Base-by-base conservation (phyloP, 2,888 invertebrate genomes). In the Pandemis corylana region DNA sequence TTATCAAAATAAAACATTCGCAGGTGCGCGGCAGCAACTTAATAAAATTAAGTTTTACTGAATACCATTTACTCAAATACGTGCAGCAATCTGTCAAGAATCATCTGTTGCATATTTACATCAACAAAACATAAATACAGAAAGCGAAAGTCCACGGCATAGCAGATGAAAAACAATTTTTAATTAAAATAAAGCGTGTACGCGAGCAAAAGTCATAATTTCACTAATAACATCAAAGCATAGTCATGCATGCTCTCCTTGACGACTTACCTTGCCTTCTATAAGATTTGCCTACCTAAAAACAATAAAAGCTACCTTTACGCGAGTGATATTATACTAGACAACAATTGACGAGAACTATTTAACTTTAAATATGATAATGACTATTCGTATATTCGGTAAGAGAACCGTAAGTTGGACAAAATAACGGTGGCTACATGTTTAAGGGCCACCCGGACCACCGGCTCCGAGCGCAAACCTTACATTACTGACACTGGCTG, bases 301-400 rank as follows among this genome's bases (percentile, higher is more conserved):
- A 87, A 87, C 83, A 85, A 85, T 78, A 69, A 83, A 77, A 77
- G 78, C 80, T 77, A 79, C 80, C 81, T 87, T 84, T 79, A 79
- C 78, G 82, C 79, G 87, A 84, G 84, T 80, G 83, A 85, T 87
- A 87, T 80, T 75, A 83, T 87, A 90, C 89, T 88, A 82, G 78
- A 88, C 85, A 89, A 90, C 87, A 92, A 93, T 93, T 93, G 92
- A 93, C 90, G 86, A 84, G 77, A 82, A 87, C 83, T 81, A 80
- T 83, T 82, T 77, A 82, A 86, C 83, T 86, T 78, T 78, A 74
- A 77, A 67, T 79, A 77, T 69, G 76, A 72, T 78, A 76, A 77
- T 76, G 63, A 78, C 79, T 79, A 85, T 81, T 83, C 82, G 83
- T 87, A 87, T 83, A 79, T 82, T 83, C 81, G 79, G 76, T 82